Conservation (phyloP, 1,140 invertebrate genomes). For the Drosophila asahinai region DNA sequence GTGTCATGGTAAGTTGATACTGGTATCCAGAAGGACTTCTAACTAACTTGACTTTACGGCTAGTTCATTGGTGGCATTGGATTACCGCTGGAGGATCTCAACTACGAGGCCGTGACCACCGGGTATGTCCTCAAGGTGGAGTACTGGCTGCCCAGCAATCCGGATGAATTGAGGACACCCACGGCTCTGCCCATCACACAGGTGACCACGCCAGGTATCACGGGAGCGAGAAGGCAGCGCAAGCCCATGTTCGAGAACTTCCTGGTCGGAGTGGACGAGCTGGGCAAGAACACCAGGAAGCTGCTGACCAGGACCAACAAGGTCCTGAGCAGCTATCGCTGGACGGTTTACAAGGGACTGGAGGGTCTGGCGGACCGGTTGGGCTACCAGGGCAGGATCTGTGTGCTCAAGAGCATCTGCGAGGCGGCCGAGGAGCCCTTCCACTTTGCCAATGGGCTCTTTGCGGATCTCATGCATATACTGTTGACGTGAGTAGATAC, state of each 20-base stretch:
- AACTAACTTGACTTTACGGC: background rate
- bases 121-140: slow-evolving; percentile 83
- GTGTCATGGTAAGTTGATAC: slow-evolving; percentile 60
- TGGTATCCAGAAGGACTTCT: too few species aligned
- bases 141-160: slow-evolving; percentile 72
- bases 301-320: slow-evolving; percentile 59
- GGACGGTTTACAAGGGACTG: slow-evolving; percentile 75
- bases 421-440: slow-evolving; percentile 90
- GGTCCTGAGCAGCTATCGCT: slow-evolving; percentile 75
- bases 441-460: slow-evolving; percentile 87
- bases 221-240: slow-evolving; percentile 47
- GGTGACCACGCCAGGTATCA: slow-evolving; percentile 53
- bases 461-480: slow-evolving; percentile 90
- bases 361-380: slow-evolving; percentile 84
- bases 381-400: slow-evolving; percentile 89
- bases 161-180: slow-evolving; percentile 56
- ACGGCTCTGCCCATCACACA: slow-evolving; percentile 63
- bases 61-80: slow-evolving; percentile 82
- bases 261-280: slow-evolving; percentile 64
- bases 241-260: slow-evolving; percentile 76
- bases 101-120: slow-evolving; percentile 78
- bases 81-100: slow-evolving; percentile 75
- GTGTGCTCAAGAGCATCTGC: slow-evolving; percentile 91
- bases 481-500: slow-evolving; percentile 88
- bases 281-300: slow-evolving; percentile 69